phyloP scores from a whole-genome alignment of 1,140 invertebrate species.

The Lordiphosa mommai region DNA sequence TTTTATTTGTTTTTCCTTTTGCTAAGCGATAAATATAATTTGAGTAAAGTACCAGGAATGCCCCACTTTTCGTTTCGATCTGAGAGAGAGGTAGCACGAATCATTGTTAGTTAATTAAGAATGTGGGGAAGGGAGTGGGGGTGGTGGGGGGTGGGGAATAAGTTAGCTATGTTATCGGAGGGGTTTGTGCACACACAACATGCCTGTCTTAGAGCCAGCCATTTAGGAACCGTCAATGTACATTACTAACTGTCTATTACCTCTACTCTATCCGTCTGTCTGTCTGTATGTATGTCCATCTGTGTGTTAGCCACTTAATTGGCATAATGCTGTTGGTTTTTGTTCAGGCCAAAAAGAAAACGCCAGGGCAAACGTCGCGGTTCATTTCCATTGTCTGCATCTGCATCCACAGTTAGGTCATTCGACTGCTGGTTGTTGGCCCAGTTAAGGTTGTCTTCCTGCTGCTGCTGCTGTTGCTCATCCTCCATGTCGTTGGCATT shows the following conservation, averaged over 20 bases:
- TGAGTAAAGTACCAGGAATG: slow-evolving; percentile 23
- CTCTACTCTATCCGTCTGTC: slow-evolving; percentile 25
- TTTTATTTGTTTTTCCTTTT: slow-evolving; percentile 11
- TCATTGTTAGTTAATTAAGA: slow-evolving; percentile 26
- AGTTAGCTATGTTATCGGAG: slow-evolving; percentile 36
- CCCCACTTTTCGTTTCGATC: slow-evolving; percentile 47
- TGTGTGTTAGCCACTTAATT: slow-evolving; percentile 42
- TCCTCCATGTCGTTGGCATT: slow-evolving; percentile 13
- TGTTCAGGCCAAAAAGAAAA: slow-evolving; percentile 60
- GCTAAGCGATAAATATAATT: slow-evolving; percentile 48
- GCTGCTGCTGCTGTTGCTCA: slow-evolving; percentile 9
- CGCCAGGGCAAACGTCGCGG: slow-evolving; percentile 42
- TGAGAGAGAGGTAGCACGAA: slow-evolving; percentile 69
- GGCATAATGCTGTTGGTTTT: slow-evolving; percentile 44
- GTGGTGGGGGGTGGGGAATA: slow-evolving; percentile 4
- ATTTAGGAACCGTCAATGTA: slow-evolving; percentile 73
- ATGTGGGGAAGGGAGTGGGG: not conserved
- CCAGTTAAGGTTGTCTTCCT: slow-evolving; percentile 41
- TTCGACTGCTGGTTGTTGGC: slow-evolving; percentile 33
- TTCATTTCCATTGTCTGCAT: slow-evolving; percentile 38
- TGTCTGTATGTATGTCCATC: slow-evolving; percentile 22
- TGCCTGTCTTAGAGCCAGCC: slow-evolving; percentile 65
- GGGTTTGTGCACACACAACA: slow-evolving; percentile 68
- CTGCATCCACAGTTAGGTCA: not conserved
- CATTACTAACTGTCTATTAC: slow-evolving; percentile 51